Evolutionary conservation across 2,797 vertebrate species (phyloP), one percentile per base, ranked within the genome.

Genomic region (Dendrocincla fuliginosa): DNA sequence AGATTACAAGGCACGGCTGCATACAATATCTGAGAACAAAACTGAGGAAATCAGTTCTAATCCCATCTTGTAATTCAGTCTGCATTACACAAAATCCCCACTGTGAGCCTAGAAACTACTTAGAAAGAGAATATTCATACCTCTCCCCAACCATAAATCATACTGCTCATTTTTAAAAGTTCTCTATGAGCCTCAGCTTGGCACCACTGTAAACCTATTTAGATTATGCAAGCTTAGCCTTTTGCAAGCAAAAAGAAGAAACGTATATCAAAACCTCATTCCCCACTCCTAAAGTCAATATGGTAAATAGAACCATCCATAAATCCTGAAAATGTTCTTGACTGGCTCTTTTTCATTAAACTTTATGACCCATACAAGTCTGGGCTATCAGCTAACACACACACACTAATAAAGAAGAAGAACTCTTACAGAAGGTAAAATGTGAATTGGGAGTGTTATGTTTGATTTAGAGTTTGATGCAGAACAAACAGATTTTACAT

Each of bases 311-410:
- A 84, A 74, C 16, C 39, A 87, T 52, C 22, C 37, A 91, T 76
- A 90, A 94, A 92, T 92, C 59, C 80, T 71, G 42, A 55, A 96
- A 90, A 73, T 82, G 53, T 57, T 89, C 53, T 61, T 67, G 33
- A 47, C 28, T 81, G 28, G 20, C 25, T 89, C 39, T 84, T 92
- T 94, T 82, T 75, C 71, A 84, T 90, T 84, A 61, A 78, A 75
- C 33, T 90, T 90, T 65, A 90, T 90, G 53, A 77, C 35, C 55
- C 55, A 18, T 22, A 23, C 27, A 94, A 55, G 39, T 63, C 84
- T 33, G 30, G 17, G n/a, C 73, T 90, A 81, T 89, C 84, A 87
- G 57, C 67, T 73, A 32, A 53, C 60, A 84, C n/a, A 53, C 53
- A 64, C 50, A 78, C 16, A 32, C 23, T 68, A 75, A 88, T 70